These are phyloP conservation scores for Chloroclystis v-ata DNA, from an alignment of 2,888 invertebrate species.

Conservation along the genomic window DNA sequence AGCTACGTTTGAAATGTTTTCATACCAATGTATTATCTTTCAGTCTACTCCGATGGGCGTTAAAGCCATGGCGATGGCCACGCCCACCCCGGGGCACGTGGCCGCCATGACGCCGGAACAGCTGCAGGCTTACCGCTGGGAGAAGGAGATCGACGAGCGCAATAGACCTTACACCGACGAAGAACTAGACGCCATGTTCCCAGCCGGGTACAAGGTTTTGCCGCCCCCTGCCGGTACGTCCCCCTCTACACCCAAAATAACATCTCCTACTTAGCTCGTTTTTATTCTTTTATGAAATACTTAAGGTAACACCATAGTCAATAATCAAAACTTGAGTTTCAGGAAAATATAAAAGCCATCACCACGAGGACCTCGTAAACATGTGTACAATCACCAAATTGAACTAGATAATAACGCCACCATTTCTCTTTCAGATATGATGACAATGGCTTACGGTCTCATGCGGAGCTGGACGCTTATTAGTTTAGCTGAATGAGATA, in stretches of 20 bases:
- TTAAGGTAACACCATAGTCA: slow-evolving; percentile 59
- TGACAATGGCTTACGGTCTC: slow-evolving; percentile 66
- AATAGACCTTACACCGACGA: slow-evolving; percentile 98
- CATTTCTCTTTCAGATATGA: slow-evolving; percentile 76
- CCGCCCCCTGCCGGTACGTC: slow-evolving; percentile 92
- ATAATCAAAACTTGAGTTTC: slow-evolving; percentile 70
- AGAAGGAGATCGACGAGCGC: slow-evolving; percentile 98
- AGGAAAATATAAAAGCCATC: slow-evolving; percentile 66
- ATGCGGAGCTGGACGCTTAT: slow-evolving; percentile 53
- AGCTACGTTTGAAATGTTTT: too few species aligned
- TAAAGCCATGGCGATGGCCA: slow-evolving; percentile 99
- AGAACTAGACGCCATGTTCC: slow-evolving; percentile 98
- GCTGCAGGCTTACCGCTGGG: slow-evolving; percentile 98
- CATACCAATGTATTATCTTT: background rate
- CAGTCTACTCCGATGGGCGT: slow-evolving; percentile 90
- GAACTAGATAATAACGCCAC: slow-evolving; percentile 49
- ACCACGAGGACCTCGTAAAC: slow-evolving; percentile 41
- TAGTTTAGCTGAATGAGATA: slow-evolving; percentile 36
- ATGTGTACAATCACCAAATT: slow-evolving; percentile 56
- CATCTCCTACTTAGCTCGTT: slow-evolving; percentile 19
- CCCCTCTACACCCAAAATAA: slow-evolving; percentile 19
- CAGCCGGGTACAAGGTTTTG: slow-evolving; percentile 97
- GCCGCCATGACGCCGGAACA: slow-evolving; percentile 99
- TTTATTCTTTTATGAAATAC: slow-evolving; percentile 29
- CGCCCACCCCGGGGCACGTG: slow-evolving; percentile 96